Base-by-base conservation (phyloP, 2,888 invertebrate genomes). In the Trissolcus brochymenae region DNA sequence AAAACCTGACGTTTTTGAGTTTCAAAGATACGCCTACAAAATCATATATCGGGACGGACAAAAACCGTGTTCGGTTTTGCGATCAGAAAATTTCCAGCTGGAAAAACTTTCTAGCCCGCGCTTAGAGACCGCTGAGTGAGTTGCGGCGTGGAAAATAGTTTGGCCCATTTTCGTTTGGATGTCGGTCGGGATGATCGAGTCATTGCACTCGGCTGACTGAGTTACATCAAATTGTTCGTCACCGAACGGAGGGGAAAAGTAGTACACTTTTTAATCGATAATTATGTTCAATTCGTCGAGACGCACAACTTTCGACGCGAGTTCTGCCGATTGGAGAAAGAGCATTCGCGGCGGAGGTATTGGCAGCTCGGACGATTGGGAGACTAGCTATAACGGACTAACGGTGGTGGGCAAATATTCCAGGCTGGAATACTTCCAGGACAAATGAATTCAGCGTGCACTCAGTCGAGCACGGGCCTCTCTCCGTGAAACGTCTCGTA, bases 401-500 rank as follows among this genome's bases (percentile, higher is more conserved):
- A 61, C 74, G 82, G 82, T 83, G 83, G 86, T 84, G 84, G 84
- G 81, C 79, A 82, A 83, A 80, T 84, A 84, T 82, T 83, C 83
- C 75, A 68, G 75, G 16, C 75, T 68, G 68, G 75, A 70, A 75
- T 75, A 75, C 54, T 75, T 75, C 75, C 83, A 82, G 84, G 83
- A 83, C 82, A 82, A 84, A 82, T 79, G 84, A 84, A 84, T 86
- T 82, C 83, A 71, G 74, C 78, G 80, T 82, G 81, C 81, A 82
- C 73, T 82, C 84, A 88, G 88, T 88, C 85, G 85, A 81, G 84
- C 84, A 84, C 82, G 86, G 84, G 86, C 87, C 87, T 87, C 86
- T 86, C 87, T 86, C 86, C 85, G 85, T 76, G 83, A 74, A 81
- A 77, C 79, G 81, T 80, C 35, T 35, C 83, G 74, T 77, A 76